These are phyloP conservation scores for Micronisus gabar DNA, from an alignment of 2,113 vertebrate species.

Conservation along the genomic window DNA sequence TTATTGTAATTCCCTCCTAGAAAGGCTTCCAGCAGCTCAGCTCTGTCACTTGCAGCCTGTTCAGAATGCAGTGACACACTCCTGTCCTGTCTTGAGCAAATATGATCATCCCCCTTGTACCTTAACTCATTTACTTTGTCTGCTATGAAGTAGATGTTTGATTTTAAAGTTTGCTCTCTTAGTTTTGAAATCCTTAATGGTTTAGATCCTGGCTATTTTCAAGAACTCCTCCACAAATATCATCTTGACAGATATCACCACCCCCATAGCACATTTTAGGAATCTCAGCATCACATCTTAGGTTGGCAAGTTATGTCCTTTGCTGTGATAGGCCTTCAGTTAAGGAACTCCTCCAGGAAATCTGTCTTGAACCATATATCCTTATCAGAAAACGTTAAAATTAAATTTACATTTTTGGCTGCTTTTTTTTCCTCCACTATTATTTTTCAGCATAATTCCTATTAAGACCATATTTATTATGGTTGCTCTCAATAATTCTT, in stretches of 20 bases:
- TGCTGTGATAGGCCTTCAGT: conserved; percentile 35
- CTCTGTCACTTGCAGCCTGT: conserved; percentile 49
- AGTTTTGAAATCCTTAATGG: conserved; percentile 33
- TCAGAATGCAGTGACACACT: neutral
- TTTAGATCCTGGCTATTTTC: conserved; percentile 36
- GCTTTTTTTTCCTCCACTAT: neutral
- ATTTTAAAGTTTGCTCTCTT: conserved; percentile 34
- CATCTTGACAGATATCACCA: conserved; percentile 53
- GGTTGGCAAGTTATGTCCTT: conserved; percentile 50
- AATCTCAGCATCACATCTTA: conserved; percentile 43
- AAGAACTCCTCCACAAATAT: conserved; percentile 53
- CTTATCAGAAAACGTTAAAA: neutral
- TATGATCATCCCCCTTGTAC: neutral
- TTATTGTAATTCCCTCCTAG: conserved; percentile 62
- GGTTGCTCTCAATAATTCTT: neutral
- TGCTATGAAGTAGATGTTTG: conserved; percentile 14
- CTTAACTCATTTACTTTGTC: neutral
- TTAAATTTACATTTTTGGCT: neutral
- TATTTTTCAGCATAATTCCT: neutral
- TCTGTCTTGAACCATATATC: conserved; percentile 13
- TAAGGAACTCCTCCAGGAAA: conserved; percentile 52
- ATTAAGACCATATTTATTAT: neutral
- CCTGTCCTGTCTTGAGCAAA: neutral
- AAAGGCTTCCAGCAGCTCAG: conserved; percentile 50
- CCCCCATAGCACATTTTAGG: conserved; percentile 44